Evolutionary conservation across 2,797 vertebrate species (phyloP), one percentile per base, ranked within the genome.

Genomic region (Mastacembelus armatus): DNA sequence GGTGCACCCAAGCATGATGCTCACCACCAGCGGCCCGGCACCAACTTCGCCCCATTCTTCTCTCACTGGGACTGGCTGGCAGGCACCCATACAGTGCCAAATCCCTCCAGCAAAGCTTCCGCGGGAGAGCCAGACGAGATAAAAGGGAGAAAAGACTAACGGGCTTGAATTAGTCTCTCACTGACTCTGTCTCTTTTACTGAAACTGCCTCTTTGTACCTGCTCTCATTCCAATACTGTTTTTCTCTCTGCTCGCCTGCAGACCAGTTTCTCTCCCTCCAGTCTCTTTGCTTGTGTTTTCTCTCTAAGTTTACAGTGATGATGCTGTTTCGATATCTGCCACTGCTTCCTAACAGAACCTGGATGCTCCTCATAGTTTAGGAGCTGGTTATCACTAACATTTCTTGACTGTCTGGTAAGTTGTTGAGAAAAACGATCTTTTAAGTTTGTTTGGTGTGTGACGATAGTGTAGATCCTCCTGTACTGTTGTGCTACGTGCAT

Each of bases 31-130:
- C 87, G 88, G 18, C 94, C 94, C 1, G 71, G 73, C 67, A 94
- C 92, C 16, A 93, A 95, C 86, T 94, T 92, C 32, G 94, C 94
- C 12, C 94, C 94, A 0, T 95, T 94, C 84, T 95, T 95, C 78
- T 90, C 92, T 1, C 94, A 94, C 86, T 95, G 94, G 94, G 94
- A 95, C 89, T 91, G 92, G 93, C 78, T 95, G 33, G 93, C 84
- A 27, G 94, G 94, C 6, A 94, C 91, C 42, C 73, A 89, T 66
- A 26, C 77, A 0, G 50, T 57, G 64, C 83, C 89, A 32, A 39
- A 35, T 10, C 48, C 80, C 52, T 27, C 76, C 14, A 33, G 69
- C 67, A 73, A 75, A n/a, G 11, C 71, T 8, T 66, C 60, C 2
- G 10, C 26, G 0, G 79, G 5, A 21, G 81, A 85, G 33, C 69